Conservation (phyloP, 2,797 vertebrate species). For the Trachurus trachurus region DNA sequence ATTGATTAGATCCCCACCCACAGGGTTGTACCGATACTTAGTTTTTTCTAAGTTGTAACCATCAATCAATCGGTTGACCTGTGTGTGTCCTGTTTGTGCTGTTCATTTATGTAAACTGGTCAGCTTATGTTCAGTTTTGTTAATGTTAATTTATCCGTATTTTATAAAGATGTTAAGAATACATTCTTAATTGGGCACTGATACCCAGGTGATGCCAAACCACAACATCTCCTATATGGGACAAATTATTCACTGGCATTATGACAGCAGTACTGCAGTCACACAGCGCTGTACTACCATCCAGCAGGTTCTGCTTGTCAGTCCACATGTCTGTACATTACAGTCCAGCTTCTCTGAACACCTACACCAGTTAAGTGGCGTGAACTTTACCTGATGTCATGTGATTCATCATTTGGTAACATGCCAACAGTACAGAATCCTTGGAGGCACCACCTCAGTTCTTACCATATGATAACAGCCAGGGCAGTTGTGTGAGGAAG, state of each 20-base stretch:
- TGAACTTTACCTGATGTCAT: not conserved
- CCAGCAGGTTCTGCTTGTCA: not conserved
- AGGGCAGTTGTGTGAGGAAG: not conserved
- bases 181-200: not conserved
- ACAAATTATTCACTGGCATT: not conserved
- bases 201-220: not conserved
- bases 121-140: not conserved
- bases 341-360: not conserved
- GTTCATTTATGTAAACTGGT: not conserved
- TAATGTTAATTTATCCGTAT: not conserved
- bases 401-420: not conserved
- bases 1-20: slow-evolving; percentile 19
- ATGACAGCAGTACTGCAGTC: not conserved
- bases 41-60: not conserved
- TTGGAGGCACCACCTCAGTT: not conserved
- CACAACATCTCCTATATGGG: slow-evolving; percentile 5
- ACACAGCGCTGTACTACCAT: not conserved
- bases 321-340: not conserved
- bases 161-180: not conserved
- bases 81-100: not conserved
- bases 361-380: not conserved
- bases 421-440: not conserved
- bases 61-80: not conserved
- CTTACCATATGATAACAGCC: not conserved
- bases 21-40: not conserved